Base-by-base conservation (phyloP, 2,888 invertebrate genomes). In the Cataglyphis albicans region DNA sequence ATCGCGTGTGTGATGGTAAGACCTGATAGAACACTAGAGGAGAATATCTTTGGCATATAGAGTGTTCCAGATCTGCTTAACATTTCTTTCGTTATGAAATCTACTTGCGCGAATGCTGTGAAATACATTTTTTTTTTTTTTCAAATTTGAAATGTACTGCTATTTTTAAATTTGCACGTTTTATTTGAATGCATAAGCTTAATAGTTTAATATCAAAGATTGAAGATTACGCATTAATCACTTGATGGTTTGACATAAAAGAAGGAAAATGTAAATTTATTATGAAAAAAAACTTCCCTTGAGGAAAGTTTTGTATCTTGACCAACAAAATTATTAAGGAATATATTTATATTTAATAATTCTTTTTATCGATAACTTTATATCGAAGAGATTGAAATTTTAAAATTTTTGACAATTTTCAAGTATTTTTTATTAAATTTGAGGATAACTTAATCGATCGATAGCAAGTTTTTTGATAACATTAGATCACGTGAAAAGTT, bases 311-410 rank as follows among this genome's bases (percentile, higher is more conserved):
- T 21, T 35, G 12, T 55, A 0, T 21, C 5, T n/a, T 9, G n/a
- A 55, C 55, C 3, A 9, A 21, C 4, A 55, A n/a, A n/a, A 3
- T 41, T 68, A 68, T 48, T n/a, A 32, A 25, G 7, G 15, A 12
- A 12, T 68, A 10, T 48, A 67, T 57, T 41, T 59, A 29, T 41
- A 59, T 21, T 73, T 59, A 5, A 73, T 59, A 59, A 41, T 73
- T 59, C 18, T 3, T 73, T 41, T 12, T 1, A 29, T 48, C 25
- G 1, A 0, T 59, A 9, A 2, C 0, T 72, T 2, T 38, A 32
- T 44, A 63, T 63, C 21, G 21, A 18, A 52, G 7, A 4, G 32
- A 55, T 55, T n/a, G 38, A 1, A 35, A 52, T 38, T 55, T 72
- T 10, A 10, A 21, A 32, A 74, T 44, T 32, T 61, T 63, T 35